Evolutionary conservation across 1,140 invertebrate genomes (phyloP).

Genomic region (Drosophila neocordata): DNA sequence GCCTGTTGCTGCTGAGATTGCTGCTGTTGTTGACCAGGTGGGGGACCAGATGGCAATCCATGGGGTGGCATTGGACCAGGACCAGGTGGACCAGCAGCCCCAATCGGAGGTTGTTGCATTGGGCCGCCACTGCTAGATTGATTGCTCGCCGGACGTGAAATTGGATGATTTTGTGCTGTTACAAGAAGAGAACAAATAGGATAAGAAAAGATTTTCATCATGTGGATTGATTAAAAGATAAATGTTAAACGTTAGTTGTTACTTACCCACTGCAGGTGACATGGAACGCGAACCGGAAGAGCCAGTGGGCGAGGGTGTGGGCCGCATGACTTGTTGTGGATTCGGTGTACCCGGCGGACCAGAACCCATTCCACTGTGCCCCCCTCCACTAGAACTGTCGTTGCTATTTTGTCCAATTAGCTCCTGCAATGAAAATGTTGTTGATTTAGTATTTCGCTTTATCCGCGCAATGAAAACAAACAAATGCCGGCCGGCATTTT

Average conservation of each 20-base stretch:
- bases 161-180: slow-evolving; percentile 77
- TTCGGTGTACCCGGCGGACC: slow-evolving; percentile 89
- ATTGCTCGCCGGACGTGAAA: slow-evolving; percentile 91
- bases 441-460: slow-evolving; percentile 11
- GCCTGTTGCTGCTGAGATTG: slow-evolving; percentile 81
- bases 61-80: slow-evolving; percentile 87
- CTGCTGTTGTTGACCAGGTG: slow-evolving; percentile 75
- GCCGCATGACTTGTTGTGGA: slow-evolving; percentile 88
- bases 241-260: too few relatives aligned
- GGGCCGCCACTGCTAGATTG: slow-evolving; percentile 86
- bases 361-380: slow-evolving; percentile 89
- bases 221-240: too few relatives aligned
- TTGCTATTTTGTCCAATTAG: slow-evolving; percentile 92
- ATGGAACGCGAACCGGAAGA: slow-evolving; percentile 95
- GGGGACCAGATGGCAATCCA: slow-evolving; percentile 53
- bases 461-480: slow-evolving; percentile 20
- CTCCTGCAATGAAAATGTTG: slow-evolving; percentile 86
- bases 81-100: slow-evolving; percentile 87
- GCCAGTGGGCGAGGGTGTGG: slow-evolving; percentile 95
- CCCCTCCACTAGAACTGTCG: slow-evolving; percentile 87
- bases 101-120: slow-evolving; percentile 84
- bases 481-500: slow-evolving; percentile 52
- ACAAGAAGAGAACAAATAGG: neutral
- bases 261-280: slow-evolving; percentile 97
- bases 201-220: neutral